Evolutionary conservation across 2,797 vertebrate genomes (phyloP).

Genomic region (Amniataba percoides): DNA sequence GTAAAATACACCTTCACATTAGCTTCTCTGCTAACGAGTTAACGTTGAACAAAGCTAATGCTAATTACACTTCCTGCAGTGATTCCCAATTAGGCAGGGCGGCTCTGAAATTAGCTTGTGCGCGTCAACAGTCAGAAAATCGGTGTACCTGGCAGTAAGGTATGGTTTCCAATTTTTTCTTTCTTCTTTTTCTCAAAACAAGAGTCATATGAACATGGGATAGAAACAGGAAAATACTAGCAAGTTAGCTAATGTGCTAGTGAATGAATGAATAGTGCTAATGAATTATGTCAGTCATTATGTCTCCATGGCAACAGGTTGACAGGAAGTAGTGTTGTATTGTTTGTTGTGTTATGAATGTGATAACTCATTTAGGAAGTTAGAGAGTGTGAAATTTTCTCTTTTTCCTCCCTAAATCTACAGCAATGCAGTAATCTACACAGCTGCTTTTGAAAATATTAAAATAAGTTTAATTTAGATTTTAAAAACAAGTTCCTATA

Average conservation of each 20-base stretch:
- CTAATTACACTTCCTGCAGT: not conserved
- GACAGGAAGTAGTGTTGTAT: not conserved
- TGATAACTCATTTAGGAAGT: conserved; percentile 9
- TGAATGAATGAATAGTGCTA: too few relatives aligned
- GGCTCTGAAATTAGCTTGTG: not conserved
- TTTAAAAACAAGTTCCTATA: not conserved
- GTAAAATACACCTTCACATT: not conserved
- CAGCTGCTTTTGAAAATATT: not conserved
- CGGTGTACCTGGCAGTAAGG: not conserved
- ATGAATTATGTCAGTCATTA: conserved; percentile 29
- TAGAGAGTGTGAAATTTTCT: not conserved
- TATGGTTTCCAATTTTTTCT: not conserved
- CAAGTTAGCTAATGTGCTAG: too few relatives aligned
- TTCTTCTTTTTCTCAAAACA: too few relatives aligned
- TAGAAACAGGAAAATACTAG: too few relatives aligned
- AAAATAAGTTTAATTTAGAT: conserved; percentile 4
- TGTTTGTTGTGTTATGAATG: not conserved
- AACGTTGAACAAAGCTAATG: not conserved
- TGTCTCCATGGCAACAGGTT: conserved; percentile 36
- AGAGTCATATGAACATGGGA: too few relatives aligned
- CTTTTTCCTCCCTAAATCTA: not conserved
- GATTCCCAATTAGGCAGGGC: not conserved
- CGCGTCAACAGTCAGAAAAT: not conserved
- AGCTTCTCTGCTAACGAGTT: not conserved
- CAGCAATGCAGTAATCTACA: not conserved